A percentile compares a stretch with the other conserved stretches of the same genome.
These are phyloP conservation scores for Diploscapter pachys DNA, from an alignment of 1,140 invertebrate species.

Conservation along the genomic window DNA sequence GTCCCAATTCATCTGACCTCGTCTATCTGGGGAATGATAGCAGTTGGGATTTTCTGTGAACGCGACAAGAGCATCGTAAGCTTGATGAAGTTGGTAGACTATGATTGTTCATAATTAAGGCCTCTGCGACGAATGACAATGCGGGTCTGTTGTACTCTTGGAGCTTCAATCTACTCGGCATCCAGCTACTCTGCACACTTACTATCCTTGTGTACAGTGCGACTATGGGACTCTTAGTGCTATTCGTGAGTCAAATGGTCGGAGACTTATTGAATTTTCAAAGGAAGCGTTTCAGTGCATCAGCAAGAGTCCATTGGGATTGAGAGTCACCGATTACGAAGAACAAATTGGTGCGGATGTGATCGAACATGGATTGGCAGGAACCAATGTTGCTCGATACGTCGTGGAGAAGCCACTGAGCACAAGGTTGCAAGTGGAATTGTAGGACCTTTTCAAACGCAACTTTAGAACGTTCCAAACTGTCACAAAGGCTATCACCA, in stretches of 20 bases:
- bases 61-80: constrained; percentile 71
- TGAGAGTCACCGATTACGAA: constrained; percentile 42
- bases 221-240: constrained; percentile 23
- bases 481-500: constrained; percentile 40
- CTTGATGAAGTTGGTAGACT: background rate
- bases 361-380: constrained; percentile 39
- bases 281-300: constrained; percentile 24
- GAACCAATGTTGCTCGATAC: constrained; percentile 40
- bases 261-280: background rate
- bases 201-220: constrained; percentile 36
- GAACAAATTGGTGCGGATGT: constrained; percentile 43
- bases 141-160: constrained; percentile 36
- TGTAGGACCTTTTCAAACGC: background rate
- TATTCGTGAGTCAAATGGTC: constrained; percentile 22
- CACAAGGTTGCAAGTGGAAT: constrained; percentile 29
- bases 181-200: constrained; percentile 30
- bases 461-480: constrained; percentile 37
- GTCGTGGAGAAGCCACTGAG: constrained; percentile 37
- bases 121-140: constrained; percentile 17
- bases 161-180: constrained; percentile 30
- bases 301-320: constrained; percentile 37
- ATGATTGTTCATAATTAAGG: constrained; percentile 6
- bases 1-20: constrained; percentile 75
- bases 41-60: constrained; percentile 84
- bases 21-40: constrained; percentile 72